Evolutionary conservation across 2,113 vertebrate genomes (phyloP).

Genomic region (Enhydra lutris): DNA sequence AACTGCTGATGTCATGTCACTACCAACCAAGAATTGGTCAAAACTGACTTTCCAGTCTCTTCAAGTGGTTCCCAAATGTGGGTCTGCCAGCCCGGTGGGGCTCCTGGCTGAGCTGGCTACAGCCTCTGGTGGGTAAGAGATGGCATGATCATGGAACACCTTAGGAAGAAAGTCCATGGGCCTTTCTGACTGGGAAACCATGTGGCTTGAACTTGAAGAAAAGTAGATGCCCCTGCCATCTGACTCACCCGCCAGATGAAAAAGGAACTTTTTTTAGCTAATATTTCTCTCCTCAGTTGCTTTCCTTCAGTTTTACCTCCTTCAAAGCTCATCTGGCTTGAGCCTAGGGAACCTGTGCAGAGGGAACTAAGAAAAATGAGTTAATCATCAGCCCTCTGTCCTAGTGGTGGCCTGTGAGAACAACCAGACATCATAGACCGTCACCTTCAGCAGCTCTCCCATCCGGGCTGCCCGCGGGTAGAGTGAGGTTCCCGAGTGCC

Average conservation of each 20-base stretch:
- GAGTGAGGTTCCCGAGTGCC: neutral
- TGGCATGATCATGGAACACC: neutral
- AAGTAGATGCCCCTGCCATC: neutral
- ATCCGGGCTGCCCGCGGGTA: neutral
- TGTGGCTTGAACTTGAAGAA: neutral
- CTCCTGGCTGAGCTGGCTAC: neutral
- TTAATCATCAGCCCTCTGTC: neutral
- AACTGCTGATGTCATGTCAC: neutral
- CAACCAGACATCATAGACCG: neutral
- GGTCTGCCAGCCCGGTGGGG: neutral
- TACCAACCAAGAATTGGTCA: conserved; percentile 23
- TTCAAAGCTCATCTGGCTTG: neutral
- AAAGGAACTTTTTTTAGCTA: neutral
- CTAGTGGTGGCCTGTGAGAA: neutral
- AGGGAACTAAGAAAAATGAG: conserved; percentile 1
- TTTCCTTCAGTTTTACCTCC: neutral
- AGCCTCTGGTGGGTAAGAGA: neutral
- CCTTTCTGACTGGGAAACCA: conserved; percentile 28
- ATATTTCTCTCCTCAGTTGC: neutral
- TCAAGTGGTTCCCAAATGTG: neutral
- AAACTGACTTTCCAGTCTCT: conserved; percentile 25
- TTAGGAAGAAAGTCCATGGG: conserved; percentile 27
- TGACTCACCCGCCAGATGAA: neutral
- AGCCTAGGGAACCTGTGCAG: neutral
- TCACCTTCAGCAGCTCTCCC: neutral